Base-by-base conservation (phyloP, 1,140 invertebrate species). In the Pseudomyrmex concolor region DNA sequence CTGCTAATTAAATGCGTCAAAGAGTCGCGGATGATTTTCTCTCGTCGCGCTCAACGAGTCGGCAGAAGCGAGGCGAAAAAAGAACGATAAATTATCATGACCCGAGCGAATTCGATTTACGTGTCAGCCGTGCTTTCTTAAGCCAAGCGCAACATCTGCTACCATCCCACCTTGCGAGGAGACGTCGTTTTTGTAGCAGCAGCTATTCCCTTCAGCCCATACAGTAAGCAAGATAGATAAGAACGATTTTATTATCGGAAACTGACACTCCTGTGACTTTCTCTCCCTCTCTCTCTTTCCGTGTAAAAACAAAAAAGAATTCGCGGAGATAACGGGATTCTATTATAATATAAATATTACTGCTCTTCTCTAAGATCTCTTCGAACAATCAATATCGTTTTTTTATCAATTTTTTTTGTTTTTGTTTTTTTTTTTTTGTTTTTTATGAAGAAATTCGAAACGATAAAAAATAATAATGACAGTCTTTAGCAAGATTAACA, bases 61-160 rank as follows among this genome's bases (percentile, higher is more conserved):
- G 50, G 62, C 67, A 51, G 43, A 66, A 68, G 57, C 48, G 68
- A 19, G 64, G 73, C n/a, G 77, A 66, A 86, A 86, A 86, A 55
- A 62, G 57, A 71, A 19, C 85, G 76, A 85, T 86, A 84, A 81
- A 86, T 86, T 86, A 85, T 63, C 64, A 55, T 77, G 73, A 62
- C 68, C 59, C 62, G 55, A 66, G 68, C 45, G 84, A 81, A 85
- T 81, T 85, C 76, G 68, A 74, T 86, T 85, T 86, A 60, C 84
- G 25, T 60, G 84, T 54, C 62, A 57, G 55, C 76, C n/a, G 68
- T 73, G 55, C 74, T 86, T 57, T 43, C 64, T 86, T 66, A 57
- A 54, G 51, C 55, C 43, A 45, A 50, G 25, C 51, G 45, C 62
- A 43, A 68, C 51, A 57, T 72, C 67, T 43, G 74, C n/a, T 67